Evolutionary conservation across 2,797 vertebrate genomes (phyloP).

Genomic region (Sarcoramphus papa): DNA sequence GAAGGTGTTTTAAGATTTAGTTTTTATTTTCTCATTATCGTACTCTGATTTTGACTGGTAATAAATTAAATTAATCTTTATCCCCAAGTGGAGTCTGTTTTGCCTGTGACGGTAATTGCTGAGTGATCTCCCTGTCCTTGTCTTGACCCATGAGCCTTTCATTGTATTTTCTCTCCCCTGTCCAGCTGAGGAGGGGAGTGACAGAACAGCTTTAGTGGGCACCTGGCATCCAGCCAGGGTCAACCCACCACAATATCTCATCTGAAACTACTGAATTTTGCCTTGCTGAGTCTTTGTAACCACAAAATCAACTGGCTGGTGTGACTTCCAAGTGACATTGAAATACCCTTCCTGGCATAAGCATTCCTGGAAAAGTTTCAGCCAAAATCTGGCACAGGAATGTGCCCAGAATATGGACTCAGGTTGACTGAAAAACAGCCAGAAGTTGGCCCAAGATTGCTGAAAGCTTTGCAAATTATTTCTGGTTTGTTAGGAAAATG

Average conservation of each 20-base stretch:
- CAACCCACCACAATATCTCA: neutral
- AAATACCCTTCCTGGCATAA: neutral
- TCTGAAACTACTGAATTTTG: neutral
- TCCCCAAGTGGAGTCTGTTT: too few relatives aligned
- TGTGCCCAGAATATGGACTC: neutral
- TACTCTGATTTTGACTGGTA: too few relatives aligned
- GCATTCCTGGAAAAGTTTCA: neutral
- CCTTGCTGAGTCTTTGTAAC: neutral
- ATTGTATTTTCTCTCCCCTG: too few relatives aligned
- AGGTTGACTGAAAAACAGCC: neutral
- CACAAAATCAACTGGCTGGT: neutral
- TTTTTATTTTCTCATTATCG: too few relatives aligned
- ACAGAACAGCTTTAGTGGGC: neutral
- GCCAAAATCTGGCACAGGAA: neutral
- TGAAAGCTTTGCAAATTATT: slow-evolving; percentile 19
- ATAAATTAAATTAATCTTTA: too few relatives aligned
- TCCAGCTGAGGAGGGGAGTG: too few relatives aligned
- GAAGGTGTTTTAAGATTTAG: too few relatives aligned
- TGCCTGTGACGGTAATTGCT: too few relatives aligned
- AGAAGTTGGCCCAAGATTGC: neutral
- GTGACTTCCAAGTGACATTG: neutral
- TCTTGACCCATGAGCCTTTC: too few relatives aligned
- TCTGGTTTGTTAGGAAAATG: slow-evolving; percentile 10
- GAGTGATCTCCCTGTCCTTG: too few relatives aligned
- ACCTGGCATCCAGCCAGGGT: neutral